Conservation (phyloP, 2,797 vertebrate genomes). For the Merluccius polli region DNA sequence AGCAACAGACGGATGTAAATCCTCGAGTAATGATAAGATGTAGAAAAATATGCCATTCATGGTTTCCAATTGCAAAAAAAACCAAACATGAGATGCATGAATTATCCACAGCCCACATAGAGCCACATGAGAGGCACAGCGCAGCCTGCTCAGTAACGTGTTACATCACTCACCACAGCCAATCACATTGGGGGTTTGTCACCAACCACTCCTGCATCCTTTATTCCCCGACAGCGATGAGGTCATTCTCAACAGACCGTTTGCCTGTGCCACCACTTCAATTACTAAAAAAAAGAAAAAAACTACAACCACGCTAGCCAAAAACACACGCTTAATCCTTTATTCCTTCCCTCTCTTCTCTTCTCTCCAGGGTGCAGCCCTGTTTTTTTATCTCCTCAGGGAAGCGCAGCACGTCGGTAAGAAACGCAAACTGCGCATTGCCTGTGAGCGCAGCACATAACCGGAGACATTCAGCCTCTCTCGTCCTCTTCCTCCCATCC, state of each 20-base stretch:
- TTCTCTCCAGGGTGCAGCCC: conserved; percentile 14
- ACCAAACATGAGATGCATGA: not conserved
- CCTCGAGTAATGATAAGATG: not conserved
- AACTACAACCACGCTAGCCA: not conserved
- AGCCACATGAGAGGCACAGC: conserved; percentile 79
- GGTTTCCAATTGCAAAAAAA: not conserved
- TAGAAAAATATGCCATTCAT: not conserved
- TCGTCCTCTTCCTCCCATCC: conserved; percentile 50
- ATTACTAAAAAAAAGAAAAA: conserved; percentile 2
- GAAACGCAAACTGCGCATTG: not conserved
- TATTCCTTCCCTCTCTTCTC: conserved; percentile 13
- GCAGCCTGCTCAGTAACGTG: conserved; percentile 85
- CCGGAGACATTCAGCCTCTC: conserved; percentile 47
- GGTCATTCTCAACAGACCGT: conserved; percentile 57
- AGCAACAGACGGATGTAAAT: not conserved
- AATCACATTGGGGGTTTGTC: conserved; percentile 88
- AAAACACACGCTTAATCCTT: not conserved
- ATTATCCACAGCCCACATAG: conserved; percentile 56
- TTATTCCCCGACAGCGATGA: conserved; percentile 68
- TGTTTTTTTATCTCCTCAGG: conserved; percentile 19
- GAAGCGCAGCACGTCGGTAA: not conserved
- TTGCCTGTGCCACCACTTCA: conserved; percentile 16
- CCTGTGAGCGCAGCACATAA: not conserved
- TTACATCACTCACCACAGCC: conserved; percentile 98
- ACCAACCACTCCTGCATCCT: conserved; percentile 84